Evolutionary conservation across 2,113 vertebrate genomes (phyloP).

Genomic region (Numida meleagris): DNA sequence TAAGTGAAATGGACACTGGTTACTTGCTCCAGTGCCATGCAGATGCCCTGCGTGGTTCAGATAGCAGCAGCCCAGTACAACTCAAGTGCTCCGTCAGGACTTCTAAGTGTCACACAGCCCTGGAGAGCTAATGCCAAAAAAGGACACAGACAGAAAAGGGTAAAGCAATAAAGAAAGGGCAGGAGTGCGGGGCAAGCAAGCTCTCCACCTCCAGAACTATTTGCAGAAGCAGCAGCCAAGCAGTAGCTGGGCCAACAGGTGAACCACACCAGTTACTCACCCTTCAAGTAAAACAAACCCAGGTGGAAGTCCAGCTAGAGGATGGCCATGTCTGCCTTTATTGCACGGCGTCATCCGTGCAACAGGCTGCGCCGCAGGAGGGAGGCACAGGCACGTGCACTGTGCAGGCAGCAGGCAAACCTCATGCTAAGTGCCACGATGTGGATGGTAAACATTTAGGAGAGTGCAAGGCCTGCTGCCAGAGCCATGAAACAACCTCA

Average conservation of each 20-base stretch:
- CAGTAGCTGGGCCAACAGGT: not conserved
- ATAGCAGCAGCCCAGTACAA: not conserved
- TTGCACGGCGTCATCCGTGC: not conserved
- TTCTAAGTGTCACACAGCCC: not conserved
- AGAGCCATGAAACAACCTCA: not conserved
- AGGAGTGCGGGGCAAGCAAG: not conserved
- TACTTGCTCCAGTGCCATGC: accelerated
- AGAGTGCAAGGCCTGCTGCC: not conserved
- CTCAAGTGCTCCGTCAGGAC: not conserved
- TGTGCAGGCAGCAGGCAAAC: not conserved
- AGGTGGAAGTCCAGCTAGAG: not conserved
- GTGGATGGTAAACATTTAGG: not conserved
- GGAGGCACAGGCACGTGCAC: not conserved
- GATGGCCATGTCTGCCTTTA: not conserved
- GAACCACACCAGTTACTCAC: not conserved
- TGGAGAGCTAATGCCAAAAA: not conserved
- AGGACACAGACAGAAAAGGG: not conserved
- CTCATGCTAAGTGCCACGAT: not conserved
- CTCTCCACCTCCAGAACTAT: not conserved
- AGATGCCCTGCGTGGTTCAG: accelerated
- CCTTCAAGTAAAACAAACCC: not conserved
- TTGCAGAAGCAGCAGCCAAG: not conserved
- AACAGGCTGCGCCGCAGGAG: not conserved
- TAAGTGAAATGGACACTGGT: not conserved
- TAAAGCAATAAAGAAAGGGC: not conserved